Base-by-base conservation (phyloP, 64 coral and sea anemone genomes). In the Anthopleura sola region DNA sequence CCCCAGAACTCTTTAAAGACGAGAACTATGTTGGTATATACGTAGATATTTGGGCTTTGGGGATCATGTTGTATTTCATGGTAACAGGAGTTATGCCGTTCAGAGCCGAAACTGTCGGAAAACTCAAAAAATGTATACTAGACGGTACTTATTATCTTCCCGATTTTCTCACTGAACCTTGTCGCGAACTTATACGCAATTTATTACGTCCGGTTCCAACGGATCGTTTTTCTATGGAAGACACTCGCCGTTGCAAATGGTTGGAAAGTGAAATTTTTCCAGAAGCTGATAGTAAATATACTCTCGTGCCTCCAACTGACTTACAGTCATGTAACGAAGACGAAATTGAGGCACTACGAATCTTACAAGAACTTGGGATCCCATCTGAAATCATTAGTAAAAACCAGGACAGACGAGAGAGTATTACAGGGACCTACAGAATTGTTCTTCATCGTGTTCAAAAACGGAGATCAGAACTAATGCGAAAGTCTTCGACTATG, bases 51-150 rank as follows among this genome's bases (percentile, higher is more conserved):
- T 99, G 97, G 97, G 97, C 97, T 10, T 89, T 99, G 24, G 97
- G 97, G 48, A 99, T 99, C 75, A 83, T 99, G 51, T 54, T 94
- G 17, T 99, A 99, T 82, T 95, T 99, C 38, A 95, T 99, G 82
- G 97, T 99, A 3, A 99, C 97, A 0, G 97, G 97, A n/a, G 97
- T 99, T 14, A 99, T 99, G 97, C 97, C 97, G 2, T 99, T 99
- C 60, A 84, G 97, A 12, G 97, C 97, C 1, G 97, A 99, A 85
- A 99, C 97, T 13, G 97, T 99, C 0, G 97, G 97, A 8, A 99
- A 95, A 53, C 85, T 99, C 5, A 99, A 99, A 71, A 99, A 99
- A 68, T 99, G 89, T 76, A 99, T 99, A 57, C 50, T 99, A 33
- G 97, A 94, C 84, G 97, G 97, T 5, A 92, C 93, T 0, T 99